These are phyloP conservation scores for Oryzias curvinotus DNA, from an alignment of 2,113 vertebrate genomes.

Conservation along the genomic window DNA sequence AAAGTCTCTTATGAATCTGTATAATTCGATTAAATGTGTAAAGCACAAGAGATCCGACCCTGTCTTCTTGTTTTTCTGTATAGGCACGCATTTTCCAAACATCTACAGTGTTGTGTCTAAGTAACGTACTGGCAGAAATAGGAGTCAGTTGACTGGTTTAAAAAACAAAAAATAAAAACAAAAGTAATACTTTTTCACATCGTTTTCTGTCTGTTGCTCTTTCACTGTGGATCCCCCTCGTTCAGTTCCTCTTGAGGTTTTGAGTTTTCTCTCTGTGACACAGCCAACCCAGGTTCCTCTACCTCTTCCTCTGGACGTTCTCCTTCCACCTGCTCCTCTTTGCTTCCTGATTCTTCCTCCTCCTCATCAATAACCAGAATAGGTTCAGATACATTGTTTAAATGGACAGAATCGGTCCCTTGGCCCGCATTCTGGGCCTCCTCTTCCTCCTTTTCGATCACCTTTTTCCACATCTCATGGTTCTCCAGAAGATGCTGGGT, in stretches of 20 bases:
- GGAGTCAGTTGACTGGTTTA: slow-evolving; percentile 77
- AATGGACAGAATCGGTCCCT: slow-evolving; percentile 69
- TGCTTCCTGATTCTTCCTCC: slow-evolving; percentile 84
- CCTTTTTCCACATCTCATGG: slow-evolving; percentile 98
- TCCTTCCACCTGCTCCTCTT: slow-evolving; percentile 74
- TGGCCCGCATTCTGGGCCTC: slow-evolving; percentile 76
- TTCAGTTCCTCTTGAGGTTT: slow-evolving; percentile 68
- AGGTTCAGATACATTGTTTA: slow-evolving; percentile 82
- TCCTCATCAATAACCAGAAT: slow-evolving; percentile 92
- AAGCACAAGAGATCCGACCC: slow-evolving; percentile 70
- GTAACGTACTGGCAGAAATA: slow-evolving; percentile 92
- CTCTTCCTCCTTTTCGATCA: slow-evolving; percentile 87
- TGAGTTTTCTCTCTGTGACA: slow-evolving; percentile 51
- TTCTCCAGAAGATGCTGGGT: slow-evolving; percentile 94
- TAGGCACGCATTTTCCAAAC: slow-evolving; percentile 85
- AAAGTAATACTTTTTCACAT: slow-evolving; percentile 66
- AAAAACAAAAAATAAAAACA: slow-evolving; percentile 30
- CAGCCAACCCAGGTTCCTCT: slow-evolving; percentile 61
- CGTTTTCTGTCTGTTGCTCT: slow-evolving; percentile 69
- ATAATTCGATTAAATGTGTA: slow-evolving; percentile 65
- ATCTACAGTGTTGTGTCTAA: slow-evolving; percentile 99
- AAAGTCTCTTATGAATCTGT: slow-evolving; percentile 75
- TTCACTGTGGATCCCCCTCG: slow-evolving; percentile 62
- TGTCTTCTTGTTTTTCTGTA: slow-evolving; percentile 72
- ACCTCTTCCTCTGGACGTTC: slow-evolving; percentile 68